Conservation (phyloP, 2,113 vertebrate genomes). For the Rallus limicola region DNA sequence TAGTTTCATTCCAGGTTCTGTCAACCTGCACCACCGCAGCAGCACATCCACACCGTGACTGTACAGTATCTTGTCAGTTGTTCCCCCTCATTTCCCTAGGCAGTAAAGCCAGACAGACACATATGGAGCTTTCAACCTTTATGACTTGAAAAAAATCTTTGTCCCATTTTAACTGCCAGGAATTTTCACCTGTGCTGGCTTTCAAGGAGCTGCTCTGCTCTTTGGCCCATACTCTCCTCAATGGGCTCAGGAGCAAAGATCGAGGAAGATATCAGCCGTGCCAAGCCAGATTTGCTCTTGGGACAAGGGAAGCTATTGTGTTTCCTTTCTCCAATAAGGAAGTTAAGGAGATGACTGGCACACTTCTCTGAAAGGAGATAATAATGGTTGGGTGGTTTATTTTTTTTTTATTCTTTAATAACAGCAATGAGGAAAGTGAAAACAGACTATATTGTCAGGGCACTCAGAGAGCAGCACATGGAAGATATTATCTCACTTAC, state of each 20-base stretch:
- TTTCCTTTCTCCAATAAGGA: neutral
- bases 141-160: neutral
- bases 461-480: neutral
- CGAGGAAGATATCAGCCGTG: neutral
- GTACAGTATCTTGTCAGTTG: rapidly evolving
- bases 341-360: neutral
- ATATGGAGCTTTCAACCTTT: neutral
- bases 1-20: neutral
- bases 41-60: rapidly evolving
- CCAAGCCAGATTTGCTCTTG: neutral
- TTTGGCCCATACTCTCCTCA: neutral
- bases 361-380: neutral
- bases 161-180: neutral
- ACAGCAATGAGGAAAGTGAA: neutral
- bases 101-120: neutral
- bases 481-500: conserved; percentile 1
- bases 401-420: neutral
- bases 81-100: rapidly evolving
- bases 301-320: conserved; percentile 9
- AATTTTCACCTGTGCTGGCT: neutral
- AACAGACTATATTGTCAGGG: neutral
- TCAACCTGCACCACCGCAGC: neutral
- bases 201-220: neutral
- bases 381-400: neutral
- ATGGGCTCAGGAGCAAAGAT: neutral